Base-by-base conservation (phyloP, 2,888 invertebrate species). In the Aphidoletes aphidimyza region DNA sequence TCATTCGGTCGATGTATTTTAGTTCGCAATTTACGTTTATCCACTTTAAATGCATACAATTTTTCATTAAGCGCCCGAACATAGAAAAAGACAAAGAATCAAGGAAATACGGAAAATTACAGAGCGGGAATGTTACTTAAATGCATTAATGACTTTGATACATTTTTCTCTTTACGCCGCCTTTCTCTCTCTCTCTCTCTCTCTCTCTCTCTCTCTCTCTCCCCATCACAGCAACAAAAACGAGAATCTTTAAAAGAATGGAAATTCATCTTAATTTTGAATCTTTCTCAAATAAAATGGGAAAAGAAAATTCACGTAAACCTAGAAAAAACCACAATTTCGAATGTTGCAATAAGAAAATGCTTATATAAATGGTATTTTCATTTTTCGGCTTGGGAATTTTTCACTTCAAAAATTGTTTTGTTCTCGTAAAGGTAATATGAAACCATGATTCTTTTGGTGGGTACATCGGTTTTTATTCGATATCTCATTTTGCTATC, bases 51-150 rank as follows among this genome's bases (percentile, higher is more conserved):
- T 69, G 69, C 69, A 69, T 30, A 37, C 81, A 81, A 81, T 37
- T 81, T 81, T 81, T 81, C 36, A 81, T 81, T 81, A 37, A 37
- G 37, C 69, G 69, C 14, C n/a, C n/a, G n/a, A n/a, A n/a, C n/a
- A n/a, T n/a, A n/a, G n/a, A n/a, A n/a, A n/a, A 69, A 17, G 69
- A 14, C 69, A 69, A 3, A 54, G 26, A 54, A 3, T 22, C 5
- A 54, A 54, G 11, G 14, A 26, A 54, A 5, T 5, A 54, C 22
- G 30, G 30, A 69, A 69, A 69, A 69, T 69, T 30, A n/a, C n/a
- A 34, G 8, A 69, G 69, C 26, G 30, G 34, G 34, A 69, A 69
- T 14, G 26, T 69, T 30, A 69, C 30, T 26, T 69, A 69, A 30
- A 69, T 69, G 69, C 14, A 30, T 69, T 69, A 69, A 69, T 69